These are phyloP conservation scores for Meiosimyza decipiens DNA, from an alignment of 2,888 invertebrate species.

Conservation along the genomic window DNA sequence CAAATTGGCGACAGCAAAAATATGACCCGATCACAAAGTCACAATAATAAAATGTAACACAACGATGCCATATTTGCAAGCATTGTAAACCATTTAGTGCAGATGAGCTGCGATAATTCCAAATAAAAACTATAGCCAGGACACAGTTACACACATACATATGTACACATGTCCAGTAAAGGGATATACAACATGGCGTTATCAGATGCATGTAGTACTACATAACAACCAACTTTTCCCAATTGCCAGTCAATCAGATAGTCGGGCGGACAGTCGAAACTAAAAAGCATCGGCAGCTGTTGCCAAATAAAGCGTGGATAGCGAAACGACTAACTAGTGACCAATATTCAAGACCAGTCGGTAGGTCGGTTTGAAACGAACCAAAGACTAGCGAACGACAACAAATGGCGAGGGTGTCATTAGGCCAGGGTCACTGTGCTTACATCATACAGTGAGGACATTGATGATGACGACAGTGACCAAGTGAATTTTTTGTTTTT, in stretches of 20 bases:
- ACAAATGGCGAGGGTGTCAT: conserved; percentile 28
- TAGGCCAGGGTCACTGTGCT: conserved; percentile 29
- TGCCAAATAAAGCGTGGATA: conserved; percentile 32
- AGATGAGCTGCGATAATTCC: conserved; percentile 23
- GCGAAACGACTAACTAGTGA: conserved; percentile 31
- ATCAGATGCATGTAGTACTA: neutral
- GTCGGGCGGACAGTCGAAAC: neutral
- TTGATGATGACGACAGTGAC: conserved; percentile 1
- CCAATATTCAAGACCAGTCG: conserved; percentile 26
- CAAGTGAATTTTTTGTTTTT: no score
- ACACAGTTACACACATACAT: neutral
- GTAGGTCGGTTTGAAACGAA: neutral
- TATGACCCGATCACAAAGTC: no score
- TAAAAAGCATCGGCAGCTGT: conserved; percentile 11
- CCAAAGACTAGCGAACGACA: neutral
- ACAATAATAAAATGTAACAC: no score
- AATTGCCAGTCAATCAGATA: conserved; percentile 29
- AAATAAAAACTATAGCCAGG: neutral
- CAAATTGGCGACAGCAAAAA: no score
- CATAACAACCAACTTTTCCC: conserved; percentile 10
- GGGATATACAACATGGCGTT: neutral
- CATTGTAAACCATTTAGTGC: conserved; percentile 21
- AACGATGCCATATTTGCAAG: no score
- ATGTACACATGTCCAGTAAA: no score
- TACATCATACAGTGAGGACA: neutral